Conservation (phyloP, 2,888 invertebrate genomes). For the Cinara cedri region DNA sequence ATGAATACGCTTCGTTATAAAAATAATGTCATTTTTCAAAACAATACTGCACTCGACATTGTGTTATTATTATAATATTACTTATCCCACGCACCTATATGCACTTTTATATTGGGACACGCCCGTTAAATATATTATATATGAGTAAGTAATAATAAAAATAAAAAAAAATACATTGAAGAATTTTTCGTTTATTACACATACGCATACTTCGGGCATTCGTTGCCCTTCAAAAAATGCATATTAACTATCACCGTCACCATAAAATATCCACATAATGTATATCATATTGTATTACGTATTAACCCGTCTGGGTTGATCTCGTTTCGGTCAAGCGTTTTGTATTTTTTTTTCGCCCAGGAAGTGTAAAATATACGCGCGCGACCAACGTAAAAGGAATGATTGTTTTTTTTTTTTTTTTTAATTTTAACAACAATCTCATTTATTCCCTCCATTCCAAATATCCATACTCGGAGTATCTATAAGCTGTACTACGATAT, state of each 20-base stretch:
- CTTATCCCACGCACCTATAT: constrained; percentile 29
- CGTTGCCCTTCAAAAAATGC: constrained; percentile 28
- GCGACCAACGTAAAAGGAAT: neutral
- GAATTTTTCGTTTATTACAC: constrained; percentile 47
- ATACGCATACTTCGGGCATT: constrained; percentile 32
- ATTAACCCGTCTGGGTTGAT: constrained; percentile 36
- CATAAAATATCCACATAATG: too few species aligned
- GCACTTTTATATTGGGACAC: constrained; percentile 33
- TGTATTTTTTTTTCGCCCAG: constrained; percentile 17
- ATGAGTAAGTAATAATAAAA: neutral
- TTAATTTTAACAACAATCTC: constrained; percentile 13
- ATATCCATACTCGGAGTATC: constrained; percentile 4
- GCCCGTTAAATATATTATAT: constrained; percentile 34
- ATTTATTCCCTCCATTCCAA: constrained; percentile 14
- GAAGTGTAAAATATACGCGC: neutral
- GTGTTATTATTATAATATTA: too few species aligned
- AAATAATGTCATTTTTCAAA: constrained; percentile 8
- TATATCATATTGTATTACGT: too few species aligned
- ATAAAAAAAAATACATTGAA: constrained; percentile 17
- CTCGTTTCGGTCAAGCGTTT: constrained; percentile 10
- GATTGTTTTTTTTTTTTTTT: neutral
- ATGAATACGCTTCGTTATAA: neutral
- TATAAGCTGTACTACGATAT: neutral
- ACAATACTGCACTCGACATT: constrained; percentile 8
- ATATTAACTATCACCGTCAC: constrained; percentile 41